phyloP scores from a whole-genome alignment of 2,888 invertebrate species.

The Tinea pellionella region DNA sequence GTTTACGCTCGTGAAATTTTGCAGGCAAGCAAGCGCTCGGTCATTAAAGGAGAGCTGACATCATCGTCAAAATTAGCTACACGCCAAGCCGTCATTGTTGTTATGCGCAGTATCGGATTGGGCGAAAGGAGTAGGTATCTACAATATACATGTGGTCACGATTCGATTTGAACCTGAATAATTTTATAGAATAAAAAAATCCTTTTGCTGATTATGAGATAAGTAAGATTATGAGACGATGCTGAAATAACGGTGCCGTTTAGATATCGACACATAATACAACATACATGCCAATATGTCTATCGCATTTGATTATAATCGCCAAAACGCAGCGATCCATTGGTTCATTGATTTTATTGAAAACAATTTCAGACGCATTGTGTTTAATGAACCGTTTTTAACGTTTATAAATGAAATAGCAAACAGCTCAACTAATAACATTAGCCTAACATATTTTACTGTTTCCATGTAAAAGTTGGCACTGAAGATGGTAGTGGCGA shows the following conservation, averaged over 20 bases:
- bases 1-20: slow-evolving; percentile 46
- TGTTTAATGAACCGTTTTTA: slow-evolving; percentile 42
- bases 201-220: no score
- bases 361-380: slow-evolving; percentile 42
- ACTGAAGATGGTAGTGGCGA: not conserved
- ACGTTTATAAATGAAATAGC: slow-evolving; percentile 22
- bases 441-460: not conserved
- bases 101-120: slow-evolving; percentile 28
- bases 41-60: slow-evolving; percentile 60
- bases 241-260: not conserved
- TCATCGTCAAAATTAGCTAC: slow-evolving; percentile 55
- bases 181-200: no score
- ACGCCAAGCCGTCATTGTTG: slow-evolving; percentile 34
- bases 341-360: slow-evolving; percentile 44
- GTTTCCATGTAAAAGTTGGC: not conserved
- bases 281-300: slow-evolving; percentile 25
- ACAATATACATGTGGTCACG: not conserved
- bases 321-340: slow-evolving; percentile 38
- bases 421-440: not conserved
- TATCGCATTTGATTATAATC: slow-evolving; percentile 35
- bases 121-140: not conserved
- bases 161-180: no score
- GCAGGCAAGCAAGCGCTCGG: slow-evolving; percentile 35
- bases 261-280: not conserved
- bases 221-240: no score